phyloP scores from a whole-genome alignment of 2,797 vertebrate species.

The Cottoperca gobio region DNA sequence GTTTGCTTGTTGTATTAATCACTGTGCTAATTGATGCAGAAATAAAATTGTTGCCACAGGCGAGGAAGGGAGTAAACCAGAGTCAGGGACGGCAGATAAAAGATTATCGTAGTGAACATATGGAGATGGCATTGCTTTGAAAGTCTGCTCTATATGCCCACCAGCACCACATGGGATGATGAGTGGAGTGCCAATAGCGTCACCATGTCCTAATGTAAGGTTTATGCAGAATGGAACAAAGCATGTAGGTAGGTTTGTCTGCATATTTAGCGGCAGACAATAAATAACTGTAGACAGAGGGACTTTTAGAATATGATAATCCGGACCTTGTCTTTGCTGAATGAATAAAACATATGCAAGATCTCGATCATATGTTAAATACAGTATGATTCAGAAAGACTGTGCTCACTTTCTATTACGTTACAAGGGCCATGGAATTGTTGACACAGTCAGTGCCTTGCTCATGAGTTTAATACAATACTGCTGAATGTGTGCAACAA shows the following conservation, averaged over 20 bases:
- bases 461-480: not conserved
- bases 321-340: not conserved
- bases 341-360: constrained; percentile 35
- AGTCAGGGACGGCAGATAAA: constrained; percentile 91
- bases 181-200: constrained; percentile 65
- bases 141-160: constrained; percentile 85
- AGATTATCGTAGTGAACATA: constrained; percentile 94
- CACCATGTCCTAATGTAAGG: constrained; percentile 32
- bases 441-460: constrained; percentile 3
- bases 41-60: constrained; percentile 98
- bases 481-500: not conserved
- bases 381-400: not conserved
- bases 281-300: constrained; percentile 12
- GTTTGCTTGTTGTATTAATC: constrained; percentile 99
- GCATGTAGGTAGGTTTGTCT: constrained; percentile 8
- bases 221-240: constrained; percentile 42
- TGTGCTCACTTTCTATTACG: constrained; percentile 1
- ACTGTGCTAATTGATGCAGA: constrained; percentile 99
- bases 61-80: constrained; percentile 90
- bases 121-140: constrained; percentile 93
- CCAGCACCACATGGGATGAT: constrained; percentile 75
- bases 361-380: not conserved
- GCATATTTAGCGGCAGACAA: constrained; percentile 27
- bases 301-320: constrained; percentile 32
- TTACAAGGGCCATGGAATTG: not conserved